Conservation (phyloP, 2,113 vertebrate genomes). For the Oreochromis aureus region DNA sequence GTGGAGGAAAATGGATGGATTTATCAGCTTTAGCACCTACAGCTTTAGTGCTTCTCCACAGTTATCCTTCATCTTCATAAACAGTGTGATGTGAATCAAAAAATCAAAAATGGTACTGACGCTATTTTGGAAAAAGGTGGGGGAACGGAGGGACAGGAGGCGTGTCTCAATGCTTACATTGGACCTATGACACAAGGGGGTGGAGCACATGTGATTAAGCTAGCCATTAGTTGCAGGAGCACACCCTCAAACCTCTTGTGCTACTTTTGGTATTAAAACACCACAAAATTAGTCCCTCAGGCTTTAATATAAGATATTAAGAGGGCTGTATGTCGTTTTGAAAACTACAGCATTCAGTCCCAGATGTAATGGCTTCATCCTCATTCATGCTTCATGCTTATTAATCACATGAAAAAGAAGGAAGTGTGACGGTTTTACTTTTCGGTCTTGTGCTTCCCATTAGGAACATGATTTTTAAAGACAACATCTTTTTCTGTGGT, state of each 20-base stretch:
- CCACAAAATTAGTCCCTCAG: not conserved
- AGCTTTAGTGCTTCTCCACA: not conserved
- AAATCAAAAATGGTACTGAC: not conserved
- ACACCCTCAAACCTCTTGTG: not conserved
- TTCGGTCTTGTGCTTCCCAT: not conserved
- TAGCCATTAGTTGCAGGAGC: not conserved
- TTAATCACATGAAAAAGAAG: not conserved
- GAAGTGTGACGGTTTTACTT: not conserved
- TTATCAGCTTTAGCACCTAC: not conserved
- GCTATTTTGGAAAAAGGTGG: not conserved
- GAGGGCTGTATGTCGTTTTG: not conserved
- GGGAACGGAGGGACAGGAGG: not conserved
- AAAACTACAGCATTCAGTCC: not conserved
- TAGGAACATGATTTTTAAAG: not conserved
- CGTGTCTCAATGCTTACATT: not conserved
- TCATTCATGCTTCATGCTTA: not conserved
- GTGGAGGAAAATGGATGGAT: not conserved
- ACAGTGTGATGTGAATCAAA: not conserved
- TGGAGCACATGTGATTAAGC: rapidly evolving
- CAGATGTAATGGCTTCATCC: not conserved
- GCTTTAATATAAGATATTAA: rapidly evolving
- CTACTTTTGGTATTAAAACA: not conserved
- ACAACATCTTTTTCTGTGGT: not conserved
- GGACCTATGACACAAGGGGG: not conserved
- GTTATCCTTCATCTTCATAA: not conserved